A percentile compares a stretch with the other conserved stretches of the same genome.
phyloP scores from a whole-genome alignment of 2,797 vertebrate species.

The Arvicola amphibius region DNA sequence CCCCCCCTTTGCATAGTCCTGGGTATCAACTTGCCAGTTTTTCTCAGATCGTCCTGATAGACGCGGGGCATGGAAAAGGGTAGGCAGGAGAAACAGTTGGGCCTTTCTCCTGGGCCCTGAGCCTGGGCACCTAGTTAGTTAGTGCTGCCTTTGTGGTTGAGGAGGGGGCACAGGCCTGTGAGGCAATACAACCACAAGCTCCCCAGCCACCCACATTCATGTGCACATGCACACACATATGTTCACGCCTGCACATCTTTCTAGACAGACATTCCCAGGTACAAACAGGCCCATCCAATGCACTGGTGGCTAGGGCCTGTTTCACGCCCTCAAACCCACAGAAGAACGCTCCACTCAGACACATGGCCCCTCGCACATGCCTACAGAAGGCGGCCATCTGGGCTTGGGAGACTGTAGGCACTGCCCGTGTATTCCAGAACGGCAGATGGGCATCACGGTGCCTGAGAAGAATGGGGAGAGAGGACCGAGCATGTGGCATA shows the following conservation, averaged over 20 bases:
- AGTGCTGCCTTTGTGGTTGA: not conserved
- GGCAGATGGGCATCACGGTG: slow-evolving; percentile 57
- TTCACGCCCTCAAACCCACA: not conserved
- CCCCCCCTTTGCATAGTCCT: not conserved
- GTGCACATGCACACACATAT: not conserved
- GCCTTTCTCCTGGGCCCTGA: not conserved
- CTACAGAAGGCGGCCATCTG: slow-evolving; percentile 58
- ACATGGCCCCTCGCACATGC: not conserved
- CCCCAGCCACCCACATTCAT: not conserved
- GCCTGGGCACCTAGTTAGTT: not conserved
- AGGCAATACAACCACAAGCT: not conserved
- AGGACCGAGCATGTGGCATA: not conserved
- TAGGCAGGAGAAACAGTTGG: not conserved
- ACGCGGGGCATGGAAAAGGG: not conserved
- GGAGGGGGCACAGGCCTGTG: not conserved
- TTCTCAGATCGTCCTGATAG: not conserved
- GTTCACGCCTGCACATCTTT: not conserved
- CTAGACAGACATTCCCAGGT: not conserved
- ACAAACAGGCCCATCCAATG: not conserved
- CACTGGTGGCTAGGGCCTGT: not conserved
- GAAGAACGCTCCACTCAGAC: not conserved
- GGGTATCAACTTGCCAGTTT: not conserved
- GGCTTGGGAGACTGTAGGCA: slow-evolving; percentile 12
- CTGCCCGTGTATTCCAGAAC: not conserved
- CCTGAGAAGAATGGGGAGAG: not conserved